Conservation (phyloP, 2,113 vertebrate species). For the Sphyrna mokarran region DNA sequence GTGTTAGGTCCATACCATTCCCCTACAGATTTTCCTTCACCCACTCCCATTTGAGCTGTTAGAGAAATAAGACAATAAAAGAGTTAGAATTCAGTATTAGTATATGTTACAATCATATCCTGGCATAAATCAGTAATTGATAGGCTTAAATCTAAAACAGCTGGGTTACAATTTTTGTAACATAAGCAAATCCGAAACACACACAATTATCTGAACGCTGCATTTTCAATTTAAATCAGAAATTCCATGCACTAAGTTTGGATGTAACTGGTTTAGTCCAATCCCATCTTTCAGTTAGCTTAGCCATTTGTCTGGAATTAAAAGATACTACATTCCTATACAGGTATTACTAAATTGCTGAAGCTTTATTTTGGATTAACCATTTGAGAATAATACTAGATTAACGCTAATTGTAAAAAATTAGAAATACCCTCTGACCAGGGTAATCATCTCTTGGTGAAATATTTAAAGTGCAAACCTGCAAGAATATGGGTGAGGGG, state of each 20-base stretch:
- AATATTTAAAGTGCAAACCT: no score
- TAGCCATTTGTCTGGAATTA: not conserved
- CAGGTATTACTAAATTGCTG: no score
- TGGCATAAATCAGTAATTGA: not conserved
- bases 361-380: not conserved
- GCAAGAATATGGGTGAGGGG: no score
- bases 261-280: not conserved
- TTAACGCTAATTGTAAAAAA: not conserved
- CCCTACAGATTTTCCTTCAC: constrained; percentile 38
- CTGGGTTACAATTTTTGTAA: not conserved
- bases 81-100: not conserved
- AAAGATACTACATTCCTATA: not conserved
- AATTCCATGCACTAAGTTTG: not conserved
- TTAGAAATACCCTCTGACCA: not conserved
- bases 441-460: not conserved
- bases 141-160: not conserved
- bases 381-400: not conserved
- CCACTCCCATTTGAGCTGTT: constrained; percentile 40
- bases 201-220: not conserved
- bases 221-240: not conserved
- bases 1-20: constrained; percentile 39
- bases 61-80: not conserved
- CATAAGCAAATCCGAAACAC: not conserved
- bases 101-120: not conserved
- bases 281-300: not conserved